Base-by-base conservation (phyloP, 2,113 vertebrate species). In the Orientallactaga bullata region DNA sequence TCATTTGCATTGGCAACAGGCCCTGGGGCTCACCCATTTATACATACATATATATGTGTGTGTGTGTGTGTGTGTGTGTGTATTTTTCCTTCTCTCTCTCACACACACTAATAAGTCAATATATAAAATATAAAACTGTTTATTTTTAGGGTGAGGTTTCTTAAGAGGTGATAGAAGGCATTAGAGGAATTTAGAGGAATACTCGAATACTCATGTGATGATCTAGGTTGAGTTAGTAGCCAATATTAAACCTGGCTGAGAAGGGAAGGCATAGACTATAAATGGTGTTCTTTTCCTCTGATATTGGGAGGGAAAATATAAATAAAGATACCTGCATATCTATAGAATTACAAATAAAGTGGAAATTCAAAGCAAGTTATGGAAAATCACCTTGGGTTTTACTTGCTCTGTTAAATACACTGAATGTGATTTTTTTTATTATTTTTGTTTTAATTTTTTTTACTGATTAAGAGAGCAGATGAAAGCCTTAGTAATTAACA, bases 131-230 rank as follows among this genome's bases (percentile, higher is more conserved):
- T n/a, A n/a, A n/a, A n/a, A n/a, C n/a, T n/a, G n/a, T n/a, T n/a
- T n/a, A 80, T 63, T 65, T 85, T 95, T 85, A 86, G 42, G 13
- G 8, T 82, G 18, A n/a, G 17, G 37, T 84, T 65, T 83, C 26
- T 76, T 60, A 90, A 1, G 8, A 20, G 80, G 18, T 79, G 26
- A 80, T 17, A 18, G 16, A 88, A 93, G 32, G 47, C 47, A 0
- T 60, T 88, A 72, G 24, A 90, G 16, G 63, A 85, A 87, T 9
- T 93, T 20, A 90, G 85, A 47, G 32, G 80, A 93, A 89, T 13
- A n/a, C n/a, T 55, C 28, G 42, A 10, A 87, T 77, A 73, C 3
- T 39, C n/a, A n/a, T n/a, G n/a, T n/a, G 66, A 89, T 4, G 71
- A 37, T 58, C 58, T 65, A 7, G 7, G 28, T 24, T n/a, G 3